Conservation (phyloP, 2,888 invertebrate genomes). For the Parnassius smintheus region DNA sequence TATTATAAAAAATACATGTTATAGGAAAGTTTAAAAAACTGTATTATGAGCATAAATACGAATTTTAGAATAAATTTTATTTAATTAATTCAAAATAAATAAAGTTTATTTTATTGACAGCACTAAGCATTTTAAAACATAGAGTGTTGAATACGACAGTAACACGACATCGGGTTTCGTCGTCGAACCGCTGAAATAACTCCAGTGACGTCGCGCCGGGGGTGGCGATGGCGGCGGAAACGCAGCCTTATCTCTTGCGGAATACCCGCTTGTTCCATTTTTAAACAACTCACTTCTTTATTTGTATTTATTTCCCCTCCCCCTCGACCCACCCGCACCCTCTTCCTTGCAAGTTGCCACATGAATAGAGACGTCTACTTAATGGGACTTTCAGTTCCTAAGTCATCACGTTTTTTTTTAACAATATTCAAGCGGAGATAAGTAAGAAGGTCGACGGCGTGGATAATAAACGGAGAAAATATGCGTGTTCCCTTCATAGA, state of each 20-base stretch:
- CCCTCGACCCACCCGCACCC: slow-evolving; percentile 41
- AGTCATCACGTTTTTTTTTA: slow-evolving; percentile 75
- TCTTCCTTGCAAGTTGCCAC: slow-evolving; percentile 66
- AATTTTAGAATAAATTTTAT: too few relatives aligned
- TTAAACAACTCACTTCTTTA: slow-evolving; percentile 80
- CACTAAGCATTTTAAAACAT: slow-evolving; percentile 73
- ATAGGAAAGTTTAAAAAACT: too few relatives aligned
- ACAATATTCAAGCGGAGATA: slow-evolving; percentile 69
- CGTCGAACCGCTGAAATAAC: slow-evolving; percentile 78
- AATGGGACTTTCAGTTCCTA: slow-evolving; percentile 80
- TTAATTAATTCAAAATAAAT: too few relatives aligned
- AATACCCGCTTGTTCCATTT: slow-evolving; percentile 79
- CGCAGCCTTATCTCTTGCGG: slow-evolving; percentile 76
- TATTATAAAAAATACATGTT: too few relatives aligned
- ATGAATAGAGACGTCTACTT: slow-evolving; percentile 77
- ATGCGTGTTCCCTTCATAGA: slow-evolving; percentile 60
- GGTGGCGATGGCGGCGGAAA: slow-evolving; percentile 72
- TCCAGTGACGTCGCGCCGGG: slow-evolving; percentile 56
- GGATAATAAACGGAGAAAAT: slow-evolving; percentile 78
- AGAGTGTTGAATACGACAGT: slow-evolving; percentile 76
- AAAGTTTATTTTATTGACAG: slow-evolving; percentile 34
- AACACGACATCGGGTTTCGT: slow-evolving; percentile 71
- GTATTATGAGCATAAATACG: too few relatives aligned
- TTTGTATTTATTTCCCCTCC: slow-evolving; percentile 68
- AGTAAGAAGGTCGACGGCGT: slow-evolving; percentile 66